phyloP scores from a whole-genome alignment of 1,140 invertebrate species.

The Bombus sylvicola region DNA sequence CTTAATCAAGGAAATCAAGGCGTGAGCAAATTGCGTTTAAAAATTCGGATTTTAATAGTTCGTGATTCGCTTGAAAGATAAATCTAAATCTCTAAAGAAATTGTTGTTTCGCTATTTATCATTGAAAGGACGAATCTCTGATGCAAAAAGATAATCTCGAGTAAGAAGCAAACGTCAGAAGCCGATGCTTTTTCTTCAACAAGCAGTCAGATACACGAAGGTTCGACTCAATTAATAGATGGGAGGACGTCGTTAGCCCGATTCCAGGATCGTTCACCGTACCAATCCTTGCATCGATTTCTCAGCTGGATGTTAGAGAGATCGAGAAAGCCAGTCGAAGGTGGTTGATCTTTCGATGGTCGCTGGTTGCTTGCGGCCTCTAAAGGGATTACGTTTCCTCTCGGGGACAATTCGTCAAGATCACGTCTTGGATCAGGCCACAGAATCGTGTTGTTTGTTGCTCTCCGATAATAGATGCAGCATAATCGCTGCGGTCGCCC shows the following conservation, averaged over 20 bases:
- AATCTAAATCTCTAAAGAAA: not conserved
- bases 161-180: not conserved
- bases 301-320: not conserved
- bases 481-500: constrained; percentile 18
- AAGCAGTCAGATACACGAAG: not conserved
- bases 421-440: constrained; percentile 14
- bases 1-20: not conserved
- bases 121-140: not conserved
- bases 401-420: constrained; percentile 33
- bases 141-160: not conserved
- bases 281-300: not conserved
- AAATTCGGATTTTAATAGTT: not conserved
- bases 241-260: not conserved
- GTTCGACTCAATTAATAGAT: not conserved
- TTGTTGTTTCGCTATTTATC: not conserved
- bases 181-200: not conserved
- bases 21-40: not conserved
- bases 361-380: not conserved
- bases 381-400: not conserved
- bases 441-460: constrained; percentile 30
- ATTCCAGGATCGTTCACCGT: not conserved
- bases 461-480: constrained; percentile 30
- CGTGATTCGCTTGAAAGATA: not conserved
- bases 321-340: not conserved
- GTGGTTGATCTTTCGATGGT: constrained; percentile 16